Conservation (phyloP, 1,140 invertebrate genomes). For the Microvelia longipes region DNA sequence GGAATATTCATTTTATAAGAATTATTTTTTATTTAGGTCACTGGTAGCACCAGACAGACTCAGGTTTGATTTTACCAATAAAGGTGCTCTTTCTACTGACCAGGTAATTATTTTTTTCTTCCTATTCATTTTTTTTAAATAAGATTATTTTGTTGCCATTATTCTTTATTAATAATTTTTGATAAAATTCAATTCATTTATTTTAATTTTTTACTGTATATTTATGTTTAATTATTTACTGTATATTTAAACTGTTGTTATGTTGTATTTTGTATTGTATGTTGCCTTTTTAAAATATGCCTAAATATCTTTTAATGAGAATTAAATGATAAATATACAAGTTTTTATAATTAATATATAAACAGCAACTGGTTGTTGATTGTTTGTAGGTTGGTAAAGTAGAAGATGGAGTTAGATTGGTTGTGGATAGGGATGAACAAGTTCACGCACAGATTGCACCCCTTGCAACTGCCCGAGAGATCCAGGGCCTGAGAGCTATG, state of each 20-base stretch:
- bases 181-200: no score
- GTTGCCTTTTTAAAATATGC: no score
- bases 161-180: neutral
- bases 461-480: constrained; percentile 71
- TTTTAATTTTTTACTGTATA: no score
- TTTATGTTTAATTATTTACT: no score
- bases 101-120: neutral
- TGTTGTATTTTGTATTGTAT: no score
- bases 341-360: no score
- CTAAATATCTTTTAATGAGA: no score
- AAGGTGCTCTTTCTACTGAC: constrained; percentile 35
- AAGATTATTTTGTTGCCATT: neutral
- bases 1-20: no score
- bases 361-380: no score
- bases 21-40: constrained; percentile 34
- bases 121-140: neutral
- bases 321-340: no score
- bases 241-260: no score
- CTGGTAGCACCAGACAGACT: constrained; percentile 93
- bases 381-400: constrained; percentile 49
- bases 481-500: constrained; percentile 89
- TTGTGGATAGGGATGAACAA: constrained; percentile 61
- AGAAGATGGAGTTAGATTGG: constrained; percentile 60
- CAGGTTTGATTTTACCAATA: constrained; percentile 94
- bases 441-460: constrained; percentile 85